Conservation (phyloP, 2,888 invertebrate genomes). For the Camponotus fellah region DNA sequence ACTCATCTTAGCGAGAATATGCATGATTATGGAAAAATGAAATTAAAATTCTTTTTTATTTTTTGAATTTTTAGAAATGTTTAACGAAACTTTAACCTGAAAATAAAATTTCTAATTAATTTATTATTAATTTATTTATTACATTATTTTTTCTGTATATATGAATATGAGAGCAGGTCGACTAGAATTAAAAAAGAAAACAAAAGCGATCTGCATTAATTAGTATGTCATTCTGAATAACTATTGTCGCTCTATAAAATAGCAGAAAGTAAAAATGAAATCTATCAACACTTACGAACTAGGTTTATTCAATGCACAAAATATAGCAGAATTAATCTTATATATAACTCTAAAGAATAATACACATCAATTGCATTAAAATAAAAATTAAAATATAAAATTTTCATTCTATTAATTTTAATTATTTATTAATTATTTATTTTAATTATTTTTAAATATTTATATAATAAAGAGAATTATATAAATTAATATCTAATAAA, state of each 20-base stretch:
- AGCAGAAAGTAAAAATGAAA: conserved; percentile 44
- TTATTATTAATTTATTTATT: conserved; percentile 11
- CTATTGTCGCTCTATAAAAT: conserved; percentile 13
- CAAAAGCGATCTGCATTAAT: conserved; percentile 17
- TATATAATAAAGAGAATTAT: not conserved
- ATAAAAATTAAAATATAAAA: not conserved
- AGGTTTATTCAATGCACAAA: not conserved
- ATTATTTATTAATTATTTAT: not conserved
- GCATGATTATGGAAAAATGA: not conserved
- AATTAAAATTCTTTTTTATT: not conserved
- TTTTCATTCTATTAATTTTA: not conserved
- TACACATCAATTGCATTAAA: too few relatives aligned
- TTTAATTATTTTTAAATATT: not conserved
- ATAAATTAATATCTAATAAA: not conserved
- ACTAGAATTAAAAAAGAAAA: conserved; percentile 29
- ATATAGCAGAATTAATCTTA: not conserved
- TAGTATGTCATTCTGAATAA: conserved; percentile 24
- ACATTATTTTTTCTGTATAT: not conserved
- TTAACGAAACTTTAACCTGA: not conserved
- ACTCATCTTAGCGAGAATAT: not conserved
- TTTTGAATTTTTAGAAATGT: conserved; percentile 9
- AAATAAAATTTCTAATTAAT: not conserved
- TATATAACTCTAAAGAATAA: not conserved
- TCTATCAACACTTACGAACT: not conserved
- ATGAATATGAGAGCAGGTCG: not conserved